Evolutionary conservation across 2,797 vertebrate genomes (phyloP).

Genomic region (Mus minutoides): DNA sequence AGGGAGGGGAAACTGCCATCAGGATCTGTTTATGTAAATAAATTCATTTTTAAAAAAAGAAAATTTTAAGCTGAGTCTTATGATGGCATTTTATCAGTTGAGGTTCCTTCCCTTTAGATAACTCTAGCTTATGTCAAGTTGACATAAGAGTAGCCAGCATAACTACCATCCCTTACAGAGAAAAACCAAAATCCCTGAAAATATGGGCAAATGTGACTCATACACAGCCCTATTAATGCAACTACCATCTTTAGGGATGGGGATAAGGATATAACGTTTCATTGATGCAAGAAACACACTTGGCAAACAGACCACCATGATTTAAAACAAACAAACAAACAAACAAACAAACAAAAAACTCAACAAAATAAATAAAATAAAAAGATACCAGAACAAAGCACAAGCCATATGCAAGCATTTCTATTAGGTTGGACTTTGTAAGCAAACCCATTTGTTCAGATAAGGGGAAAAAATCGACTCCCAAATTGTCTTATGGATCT

Average conservation of each 20-base stretch:
- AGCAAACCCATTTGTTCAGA: not conserved
- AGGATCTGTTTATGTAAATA: too few species aligned
- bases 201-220: too few species aligned
- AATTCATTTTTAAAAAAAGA: not conserved
- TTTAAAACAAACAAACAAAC: not conserved
- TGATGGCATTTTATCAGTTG: not conserved
- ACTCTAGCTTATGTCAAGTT: not conserved
- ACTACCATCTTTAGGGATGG: not conserved
- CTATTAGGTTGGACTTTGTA: not conserved
- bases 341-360: not conserved
- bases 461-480: not conserved
- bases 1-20: too few species aligned
- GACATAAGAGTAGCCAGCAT: not conserved
- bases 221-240: not conserved
- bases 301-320: not conserved
- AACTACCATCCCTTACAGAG: not conserved
- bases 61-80: not conserved
- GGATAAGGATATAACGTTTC: not conserved
- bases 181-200: not conserved
- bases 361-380: not conserved
- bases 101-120: not conserved
- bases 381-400: not conserved
- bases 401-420: not conserved
- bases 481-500: not conserved
- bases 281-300: not conserved